These are phyloP conservation scores for Actinemys pallida DNA, from an alignment of 2,113 vertebrate species.

Conservation along the genomic window DNA sequence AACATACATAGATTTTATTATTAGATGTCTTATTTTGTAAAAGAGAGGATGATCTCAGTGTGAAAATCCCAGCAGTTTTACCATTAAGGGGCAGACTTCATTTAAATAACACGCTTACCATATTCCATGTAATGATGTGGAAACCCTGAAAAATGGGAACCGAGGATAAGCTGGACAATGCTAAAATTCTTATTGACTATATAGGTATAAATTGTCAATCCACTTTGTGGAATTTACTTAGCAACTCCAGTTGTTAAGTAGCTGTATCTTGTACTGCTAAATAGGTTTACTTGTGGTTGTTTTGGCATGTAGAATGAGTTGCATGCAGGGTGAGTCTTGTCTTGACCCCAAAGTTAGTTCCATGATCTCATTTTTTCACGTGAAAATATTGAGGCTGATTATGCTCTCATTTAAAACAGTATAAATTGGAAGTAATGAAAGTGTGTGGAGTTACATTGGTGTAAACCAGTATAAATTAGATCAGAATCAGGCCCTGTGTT, in stretches of 20 bases:
- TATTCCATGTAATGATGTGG: neutral
- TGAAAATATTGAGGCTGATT: neutral
- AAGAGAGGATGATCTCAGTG: neutral
- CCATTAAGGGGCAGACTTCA: neutral
- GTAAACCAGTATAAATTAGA: neutral
- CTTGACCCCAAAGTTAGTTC: neutral
- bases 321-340: neutral
- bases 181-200: fast-evolving
- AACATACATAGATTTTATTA: neutral
- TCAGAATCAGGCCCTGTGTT: neutral
- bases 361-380: neutral
- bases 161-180: neutral
- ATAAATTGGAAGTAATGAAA: neutral
- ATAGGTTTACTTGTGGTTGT: neutral
- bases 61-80: neutral
- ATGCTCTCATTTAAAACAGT: neutral
- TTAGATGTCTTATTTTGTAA: neutral
- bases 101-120: neutral
- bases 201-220: neutral
- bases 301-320: neutral
- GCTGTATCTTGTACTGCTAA: neutral
- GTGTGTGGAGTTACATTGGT: fast-evolving
- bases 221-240: neutral
- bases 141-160: neutral
- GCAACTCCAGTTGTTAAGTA: neutral